phyloP scores from a whole-genome alignment of 2,797 vertebrate species.

The Poecilia picta region DNA sequence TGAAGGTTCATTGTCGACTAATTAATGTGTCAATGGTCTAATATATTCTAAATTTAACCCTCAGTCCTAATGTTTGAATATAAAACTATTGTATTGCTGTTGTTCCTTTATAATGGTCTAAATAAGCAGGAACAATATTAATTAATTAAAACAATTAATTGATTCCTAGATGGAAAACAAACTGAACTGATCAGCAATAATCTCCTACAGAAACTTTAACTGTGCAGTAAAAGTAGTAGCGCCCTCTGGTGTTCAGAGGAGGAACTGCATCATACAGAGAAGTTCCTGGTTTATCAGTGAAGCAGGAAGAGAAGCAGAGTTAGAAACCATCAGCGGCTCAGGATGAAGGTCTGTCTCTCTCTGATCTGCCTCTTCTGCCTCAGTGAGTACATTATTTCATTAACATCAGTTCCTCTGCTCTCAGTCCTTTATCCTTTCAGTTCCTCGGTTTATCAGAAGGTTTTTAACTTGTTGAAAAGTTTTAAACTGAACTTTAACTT shows the following conservation, averaged over 20 bases:
- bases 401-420: neutral
- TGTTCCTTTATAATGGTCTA: too few species aligned
- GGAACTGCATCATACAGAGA: neutral
- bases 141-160: too few species aligned
- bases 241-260: neutral
- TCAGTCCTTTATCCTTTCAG: neutral
- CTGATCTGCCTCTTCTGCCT: neutral
- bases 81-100: too few species aligned
- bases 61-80: too few species aligned
- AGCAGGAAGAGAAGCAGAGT: constrained; percentile 2
- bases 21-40: too few species aligned
- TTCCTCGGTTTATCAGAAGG: neutral
- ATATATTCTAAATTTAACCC: too few species aligned
- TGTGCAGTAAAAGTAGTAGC: too few species aligned
- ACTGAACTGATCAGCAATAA: too few species aligned
- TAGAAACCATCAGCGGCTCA: neutral
- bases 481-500: neutral
- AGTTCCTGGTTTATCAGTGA: neutral
- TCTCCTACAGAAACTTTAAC: too few species aligned
- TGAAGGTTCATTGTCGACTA: too few species aligned
- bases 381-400: neutral
- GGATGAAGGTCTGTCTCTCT: neutral
- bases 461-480: neutral
- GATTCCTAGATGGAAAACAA: too few species aligned
- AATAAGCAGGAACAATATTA: too few species aligned